These are phyloP conservation scores for Molorchus minor DNA, from an alignment of 2,888 invertebrate genomes.

Conservation along the genomic window DNA sequence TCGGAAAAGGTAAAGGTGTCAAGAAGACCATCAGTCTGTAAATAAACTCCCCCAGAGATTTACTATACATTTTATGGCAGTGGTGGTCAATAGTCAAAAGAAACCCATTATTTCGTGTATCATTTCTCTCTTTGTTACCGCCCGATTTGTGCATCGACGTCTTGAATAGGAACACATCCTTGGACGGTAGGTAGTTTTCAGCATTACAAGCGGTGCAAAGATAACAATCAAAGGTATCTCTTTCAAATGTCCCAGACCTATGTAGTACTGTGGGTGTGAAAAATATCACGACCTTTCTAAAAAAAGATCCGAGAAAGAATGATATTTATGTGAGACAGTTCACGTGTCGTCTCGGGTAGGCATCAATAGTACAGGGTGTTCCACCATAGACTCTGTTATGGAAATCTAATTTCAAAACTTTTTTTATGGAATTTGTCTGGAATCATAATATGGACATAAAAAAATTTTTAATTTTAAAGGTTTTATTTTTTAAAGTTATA, in stretches of 20 bases:
- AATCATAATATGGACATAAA: too few species aligned
- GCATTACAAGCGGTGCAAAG: constrained; percentile 27
- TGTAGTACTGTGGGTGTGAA: constrained; percentile 36
- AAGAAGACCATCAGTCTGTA: constrained; percentile 16
- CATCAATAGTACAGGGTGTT: too few species aligned
- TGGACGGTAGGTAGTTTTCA: constrained; percentile 36
- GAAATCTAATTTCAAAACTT: too few species aligned
- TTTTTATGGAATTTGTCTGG: too few species aligned
- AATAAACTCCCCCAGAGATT: constrained; percentile 14
- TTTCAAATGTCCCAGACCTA: constrained; percentile 40
- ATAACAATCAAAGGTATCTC: constrained; percentile 47
- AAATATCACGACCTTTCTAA: constrained; percentile 25
- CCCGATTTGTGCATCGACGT: constrained; percentile 7
- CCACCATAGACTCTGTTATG: too few species aligned
- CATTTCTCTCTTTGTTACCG: constrained; percentile 20
- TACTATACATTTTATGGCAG: constrained; percentile 11
- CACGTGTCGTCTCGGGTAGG: too few species aligned
- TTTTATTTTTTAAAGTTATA: too few species aligned
- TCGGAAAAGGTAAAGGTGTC: constrained; percentile 8
- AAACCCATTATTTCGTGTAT: constrained; percentile 24
- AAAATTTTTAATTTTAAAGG: too few species aligned
- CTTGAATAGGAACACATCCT: constrained; percentile 11
- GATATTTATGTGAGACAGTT: too few species aligned
- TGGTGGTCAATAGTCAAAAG: constrained; percentile 24
- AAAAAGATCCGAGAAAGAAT: constrained; percentile 1